phyloP scores from a whole-genome alignment of 2,888 invertebrate genomes.

The Phaonia tiefii region DNA sequence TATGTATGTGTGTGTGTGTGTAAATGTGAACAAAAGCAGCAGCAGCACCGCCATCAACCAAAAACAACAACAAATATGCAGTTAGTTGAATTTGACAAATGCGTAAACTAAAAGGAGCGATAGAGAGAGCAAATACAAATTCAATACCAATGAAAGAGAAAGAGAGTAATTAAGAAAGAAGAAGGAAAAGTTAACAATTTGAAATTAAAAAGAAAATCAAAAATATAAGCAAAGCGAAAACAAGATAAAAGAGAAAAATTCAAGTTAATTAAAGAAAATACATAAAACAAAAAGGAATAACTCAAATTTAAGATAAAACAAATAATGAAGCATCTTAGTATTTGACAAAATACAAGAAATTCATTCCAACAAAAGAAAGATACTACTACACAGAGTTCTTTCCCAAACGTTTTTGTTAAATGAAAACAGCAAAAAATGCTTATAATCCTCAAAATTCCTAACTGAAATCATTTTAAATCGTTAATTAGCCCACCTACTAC shows the following conservation, averaged over 20 bases:
- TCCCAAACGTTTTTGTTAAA: no score
- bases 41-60: conserved; percentile 31
- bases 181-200: conserved; percentile 1
- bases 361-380: not conserved
- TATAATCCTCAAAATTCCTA: not conserved
- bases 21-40: conserved; percentile 25
- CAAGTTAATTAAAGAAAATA: not conserved
- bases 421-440: not conserved
- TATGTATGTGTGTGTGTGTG: conserved; percentile 1
- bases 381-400: no score
- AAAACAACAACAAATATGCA: conserved; percentile 53
- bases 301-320: not conserved
- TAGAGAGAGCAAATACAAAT: conserved; percentile 26
- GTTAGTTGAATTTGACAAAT: conserved; percentile 57
- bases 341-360: not conserved
- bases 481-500: not conserved
- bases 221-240: not conserved
- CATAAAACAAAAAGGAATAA: not conserved
- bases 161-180: conserved; percentile 3
- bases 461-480: not conserved
- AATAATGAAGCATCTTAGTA: no score
- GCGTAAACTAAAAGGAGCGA: conserved; percentile 27
- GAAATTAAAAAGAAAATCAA: not conserved
- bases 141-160: not conserved
- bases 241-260: not conserved